Evolutionary conservation across 2,888 invertebrate species (phyloP).

Genomic region (Poecilus cupreus): DNA sequence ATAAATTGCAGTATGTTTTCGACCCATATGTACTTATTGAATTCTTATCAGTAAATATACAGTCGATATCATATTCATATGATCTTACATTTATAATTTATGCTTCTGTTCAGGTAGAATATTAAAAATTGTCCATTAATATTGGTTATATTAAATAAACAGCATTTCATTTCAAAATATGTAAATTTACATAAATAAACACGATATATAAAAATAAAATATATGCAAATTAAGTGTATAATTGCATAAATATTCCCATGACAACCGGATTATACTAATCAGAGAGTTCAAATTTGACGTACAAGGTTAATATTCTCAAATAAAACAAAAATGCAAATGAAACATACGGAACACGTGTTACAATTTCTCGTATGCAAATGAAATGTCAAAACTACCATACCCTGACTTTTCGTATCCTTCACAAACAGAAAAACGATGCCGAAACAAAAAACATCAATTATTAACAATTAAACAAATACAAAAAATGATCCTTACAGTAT

Average conservation of each 20-base stretch:
- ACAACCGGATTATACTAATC: conserved; percentile 24
- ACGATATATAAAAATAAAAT: neutral
- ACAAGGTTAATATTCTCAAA: conserved; percentile 28
- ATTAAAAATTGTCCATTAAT: too few species aligned
- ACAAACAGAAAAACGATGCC: neutral
- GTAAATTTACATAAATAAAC: neutral
- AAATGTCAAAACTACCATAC: neutral
- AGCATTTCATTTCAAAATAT: neutral
- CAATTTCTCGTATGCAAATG: conserved; percentile 10
- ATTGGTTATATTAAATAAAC: too few species aligned
- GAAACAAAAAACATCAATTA: neutral
- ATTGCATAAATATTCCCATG: conserved; percentile 23
- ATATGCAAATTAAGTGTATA: neutral
- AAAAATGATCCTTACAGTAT: conserved; percentile 1
- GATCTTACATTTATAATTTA: too few species aligned
- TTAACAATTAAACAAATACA: conserved; percentile 4
- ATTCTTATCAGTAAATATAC: too few species aligned
- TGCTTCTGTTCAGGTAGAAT: too few species aligned
- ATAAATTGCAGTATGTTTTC: neutral
- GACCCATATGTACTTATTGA: too few species aligned
- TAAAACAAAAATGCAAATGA: conserved; percentile 8
- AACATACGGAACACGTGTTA: conserved; percentile 15
- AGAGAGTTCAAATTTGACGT: conserved; percentile 31
- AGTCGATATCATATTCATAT: too few species aligned
- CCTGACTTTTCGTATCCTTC: neutral